phyloP scores from a whole-genome alignment of 2,797 vertebrate genomes.

The Smutsia gigantea region DNA sequence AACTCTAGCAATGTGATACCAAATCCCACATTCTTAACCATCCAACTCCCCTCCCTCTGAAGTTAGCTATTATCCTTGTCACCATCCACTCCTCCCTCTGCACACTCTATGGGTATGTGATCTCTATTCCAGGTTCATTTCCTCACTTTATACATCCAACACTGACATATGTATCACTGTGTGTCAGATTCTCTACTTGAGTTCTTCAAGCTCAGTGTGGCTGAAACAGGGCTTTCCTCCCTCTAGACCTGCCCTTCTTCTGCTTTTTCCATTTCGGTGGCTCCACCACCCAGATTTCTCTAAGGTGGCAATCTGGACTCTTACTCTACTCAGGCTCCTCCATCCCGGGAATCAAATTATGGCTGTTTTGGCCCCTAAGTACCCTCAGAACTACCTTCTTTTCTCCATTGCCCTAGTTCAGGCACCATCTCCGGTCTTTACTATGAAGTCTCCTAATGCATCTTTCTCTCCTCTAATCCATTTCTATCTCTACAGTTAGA shows the following conservation, averaged over 20 bases:
- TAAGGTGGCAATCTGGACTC: neutral
- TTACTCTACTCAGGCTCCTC: neutral
- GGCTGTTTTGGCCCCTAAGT: neutral
- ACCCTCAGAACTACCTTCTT: neutral
- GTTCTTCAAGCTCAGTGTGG: neutral
- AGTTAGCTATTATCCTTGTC: neutral
- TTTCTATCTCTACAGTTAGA: slow-evolving; percentile 19
- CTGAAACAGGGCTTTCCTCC: neutral
- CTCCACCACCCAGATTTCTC: neutral
- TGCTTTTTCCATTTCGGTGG: neutral
- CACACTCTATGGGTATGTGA: neutral
- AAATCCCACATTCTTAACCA: neutral
- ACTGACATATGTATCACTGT: neutral
- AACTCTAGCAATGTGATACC: neutral
- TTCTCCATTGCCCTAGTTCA: neutral
- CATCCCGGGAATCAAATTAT: neutral
- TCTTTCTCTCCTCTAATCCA: slow-evolving; percentile 30
- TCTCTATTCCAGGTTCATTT: neutral
- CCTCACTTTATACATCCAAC: neutral
- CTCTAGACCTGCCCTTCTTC: neutral
- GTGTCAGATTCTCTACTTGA: neutral
- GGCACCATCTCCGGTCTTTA: neutral
- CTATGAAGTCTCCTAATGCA: neutral
- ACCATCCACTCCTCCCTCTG: neutral
- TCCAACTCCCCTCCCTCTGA: neutral